Evolutionary conservation across 2,113 vertebrate genomes (phyloP).

Genomic region (Phocoena sinus): DNA sequence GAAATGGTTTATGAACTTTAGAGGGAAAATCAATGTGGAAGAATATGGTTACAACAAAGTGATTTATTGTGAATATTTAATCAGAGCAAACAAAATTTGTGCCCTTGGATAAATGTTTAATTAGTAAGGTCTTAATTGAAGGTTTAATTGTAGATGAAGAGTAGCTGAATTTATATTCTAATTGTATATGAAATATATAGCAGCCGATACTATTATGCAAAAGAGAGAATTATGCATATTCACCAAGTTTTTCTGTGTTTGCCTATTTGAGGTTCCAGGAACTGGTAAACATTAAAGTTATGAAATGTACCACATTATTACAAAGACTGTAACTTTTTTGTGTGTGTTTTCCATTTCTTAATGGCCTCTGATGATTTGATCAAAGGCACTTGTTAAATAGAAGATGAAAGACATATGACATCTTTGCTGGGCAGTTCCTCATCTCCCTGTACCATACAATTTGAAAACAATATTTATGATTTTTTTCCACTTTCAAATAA

Average conservation of each 20-base stretch:
- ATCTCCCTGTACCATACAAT: neutral
- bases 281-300: neutral
- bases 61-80: neutral
- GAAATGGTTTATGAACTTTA: neutral
- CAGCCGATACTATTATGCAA: neutral
- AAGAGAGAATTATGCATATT: neutral
- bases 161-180: neutral
- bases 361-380: neutral
- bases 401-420: neutral
- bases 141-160: slow-evolving; percentile 7
- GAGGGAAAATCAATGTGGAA: neutral
- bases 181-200: neutral
- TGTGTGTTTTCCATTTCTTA: neutral
- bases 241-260: slow-evolving; percentile 2
- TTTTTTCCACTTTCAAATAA: neutral
- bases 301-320: neutral
- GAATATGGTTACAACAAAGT: neutral
- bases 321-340: neutral
- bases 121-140: neutral
- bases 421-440: neutral
- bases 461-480: neutral
- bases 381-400: neutral
- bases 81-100: neutral
- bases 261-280: neutral
- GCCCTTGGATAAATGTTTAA: neutral